Base-by-base conservation (phyloP, 1,140 invertebrate species). In the Saccostrea cuccullata region DNA sequence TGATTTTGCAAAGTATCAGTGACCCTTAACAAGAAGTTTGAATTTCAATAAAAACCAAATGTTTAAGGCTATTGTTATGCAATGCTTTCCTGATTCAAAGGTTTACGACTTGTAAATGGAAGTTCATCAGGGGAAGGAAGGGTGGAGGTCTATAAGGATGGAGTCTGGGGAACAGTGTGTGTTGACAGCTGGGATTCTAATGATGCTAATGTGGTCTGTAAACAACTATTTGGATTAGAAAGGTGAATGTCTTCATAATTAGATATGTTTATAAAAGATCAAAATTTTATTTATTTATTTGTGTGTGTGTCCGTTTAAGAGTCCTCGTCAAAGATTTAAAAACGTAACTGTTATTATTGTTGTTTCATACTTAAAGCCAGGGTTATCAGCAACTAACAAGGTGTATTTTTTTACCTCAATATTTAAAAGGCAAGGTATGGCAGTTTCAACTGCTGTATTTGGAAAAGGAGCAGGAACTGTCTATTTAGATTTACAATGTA, bases 161-260 rank as follows among this genome's bases (percentile, higher is more conserved):
- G 89, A 5, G 84, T 84, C 23, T 92, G 91, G 92, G 90, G 92
- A 67, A 88, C 73, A 0, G 85, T 92, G 8, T 92, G 92, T 82
- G 89, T 88, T 82, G 90, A 92, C 77, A 55, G 70, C 12, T 92
- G 92, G 90, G 88, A 90, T 55, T 55, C 40, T 6, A 84, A 84
- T 1, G 89, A 90, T 70, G 92, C 91, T 36, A 88, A 87, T 17
- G 92, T 92, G 20, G 88, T 91, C 30, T 92, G 92, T 85, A 86
- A 67, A 47, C 60, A 70, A 47, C 40, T 86, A 60, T 64, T 64
- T n/a, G 58, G 58, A 64, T 64, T 64, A 64, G 58, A 15, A 1
- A 20, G 58, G 58, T 60, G 20, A 47, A 9, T 47, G 47, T 47
- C 5, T 47, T 47, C 47, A 3, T 47, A 6, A 47, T 47, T 47